Evolutionary conservation across 2,888 invertebrate genomes (phyloP).

Genomic region (Lamellibrachia satsuma): DNA sequence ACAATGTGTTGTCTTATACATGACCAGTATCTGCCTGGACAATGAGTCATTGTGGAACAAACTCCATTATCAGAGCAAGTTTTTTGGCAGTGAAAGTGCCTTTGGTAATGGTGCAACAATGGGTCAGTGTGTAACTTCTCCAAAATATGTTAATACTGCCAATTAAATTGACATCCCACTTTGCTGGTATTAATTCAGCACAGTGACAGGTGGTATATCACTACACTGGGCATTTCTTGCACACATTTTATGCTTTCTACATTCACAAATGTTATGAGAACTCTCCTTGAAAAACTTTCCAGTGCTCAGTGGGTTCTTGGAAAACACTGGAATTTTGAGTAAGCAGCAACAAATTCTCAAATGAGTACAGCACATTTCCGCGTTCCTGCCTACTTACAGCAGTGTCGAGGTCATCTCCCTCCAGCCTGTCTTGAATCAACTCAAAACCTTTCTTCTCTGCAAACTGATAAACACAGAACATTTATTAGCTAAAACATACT

Average conservation of each 20-base stretch:
- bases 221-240: background rate
- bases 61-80: no score
- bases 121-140: no score
- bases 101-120: no score
- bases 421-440: conserved; percentile 58
- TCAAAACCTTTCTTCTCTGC: conserved; percentile 66
- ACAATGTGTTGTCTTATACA: background rate
- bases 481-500: background rate
- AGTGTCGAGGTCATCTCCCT: conserved; percentile 61
- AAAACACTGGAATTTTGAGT: no score
- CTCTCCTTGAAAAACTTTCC: background rate
- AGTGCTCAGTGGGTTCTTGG: background rate
- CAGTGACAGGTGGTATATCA: no score
- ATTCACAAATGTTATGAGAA: background rate
- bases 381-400: conserved; percentile 50
- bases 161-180: background rate
- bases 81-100: no score
- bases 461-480: conserved; percentile 58
- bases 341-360: background rate
- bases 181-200: background rate
- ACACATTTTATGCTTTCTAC: background rate
- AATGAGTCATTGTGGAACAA: no score
- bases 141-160: background rate
- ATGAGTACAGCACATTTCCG: background rate
- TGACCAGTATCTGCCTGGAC: no score